Base-by-base conservation (phyloP, 2,888 invertebrate genomes). In the Hyposoter dolosus region DNA sequence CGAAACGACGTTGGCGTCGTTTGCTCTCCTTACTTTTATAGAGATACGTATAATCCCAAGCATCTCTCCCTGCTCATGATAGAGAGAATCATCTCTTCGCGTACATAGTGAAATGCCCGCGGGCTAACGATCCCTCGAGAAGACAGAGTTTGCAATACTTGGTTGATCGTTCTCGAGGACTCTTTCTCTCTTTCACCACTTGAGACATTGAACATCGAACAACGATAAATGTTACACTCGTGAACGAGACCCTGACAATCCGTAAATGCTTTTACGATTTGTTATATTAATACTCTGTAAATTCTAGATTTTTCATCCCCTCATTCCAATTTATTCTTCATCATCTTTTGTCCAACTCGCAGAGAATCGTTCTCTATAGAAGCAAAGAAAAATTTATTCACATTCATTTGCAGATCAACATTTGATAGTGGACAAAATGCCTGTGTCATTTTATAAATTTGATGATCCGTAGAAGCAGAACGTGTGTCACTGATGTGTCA, bases 141-240 rank as follows among this genome's bases (percentile, higher is more conserved):
- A 71, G 43, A 71, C 56, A 50, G 77, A 66, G 47, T 74, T 75
- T 28, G 79, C 69, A 43, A 40, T 60, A 65, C 78, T 74, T 40
- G 19, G 6, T 56, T 60, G 7, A 74, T 60, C 56, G n/a, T 40
- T 28, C 56, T 40, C 56, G 35, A 60, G 19, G 28, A 60, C 60
- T 60, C 28, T 60, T 28, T 60, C 60, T 60, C 15, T 60, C 28
- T 28, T 60, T 60, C 40, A 28, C 17, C 28, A 35, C 47, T 53
- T 12, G 60, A 56, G 53, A 43, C 83, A 80, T 80, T 80, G 79
- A 85, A 83, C 79, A 82, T 82, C 56, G 45, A 40, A n/a, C 9
- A 32, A 53, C 68, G 79, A 83, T 79, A 47, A 76, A 78, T 69
- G 63, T 32, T 32, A 28, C 28, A 40, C 47, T 65, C 75, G 40